Conservation (phyloP, 2,888 invertebrate species). For the Sminthurides aquaticus region DNA sequence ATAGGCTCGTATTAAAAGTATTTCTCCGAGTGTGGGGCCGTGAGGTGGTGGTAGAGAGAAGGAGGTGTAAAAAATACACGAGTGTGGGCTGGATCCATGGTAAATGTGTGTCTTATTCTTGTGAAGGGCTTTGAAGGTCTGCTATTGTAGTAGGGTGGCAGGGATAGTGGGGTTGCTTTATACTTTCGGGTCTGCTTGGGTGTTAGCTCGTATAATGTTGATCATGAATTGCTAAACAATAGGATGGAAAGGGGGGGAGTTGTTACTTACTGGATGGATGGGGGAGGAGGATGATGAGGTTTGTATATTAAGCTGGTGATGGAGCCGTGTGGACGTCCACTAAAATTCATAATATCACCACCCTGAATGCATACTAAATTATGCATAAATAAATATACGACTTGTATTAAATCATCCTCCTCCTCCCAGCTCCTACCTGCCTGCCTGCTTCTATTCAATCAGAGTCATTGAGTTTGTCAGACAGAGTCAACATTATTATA, state of each 20-base stretch:
- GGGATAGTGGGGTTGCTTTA: no score
- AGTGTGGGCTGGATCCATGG: no score
- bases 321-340: background rate
- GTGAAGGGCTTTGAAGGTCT: no score
- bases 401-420: background rate
- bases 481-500: slow-evolving; percentile 14
- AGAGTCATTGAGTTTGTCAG: background rate
- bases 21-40: background rate
- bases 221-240: background rate
- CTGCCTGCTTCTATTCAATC: background rate
- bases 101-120: no score
- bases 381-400: background rate
- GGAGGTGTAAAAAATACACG: background rate
- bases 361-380: background rate
- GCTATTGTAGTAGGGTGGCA: no score
- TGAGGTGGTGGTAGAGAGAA: no score
- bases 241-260: background rate
- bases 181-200: background rate
- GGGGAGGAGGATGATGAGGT: no score
- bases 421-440: background rate
- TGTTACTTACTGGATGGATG: background rate
- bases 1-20: background rate
- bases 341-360: background rate
- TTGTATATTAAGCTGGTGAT: no score
- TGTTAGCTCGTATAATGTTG: background rate